Percentiles rank a stretch among this genome's conserved stretches.
These are phyloP conservation scores for Graphium colonna DNA, from an alignment of 2,888 invertebrate genomes.

Conservation along the genomic window DNA sequence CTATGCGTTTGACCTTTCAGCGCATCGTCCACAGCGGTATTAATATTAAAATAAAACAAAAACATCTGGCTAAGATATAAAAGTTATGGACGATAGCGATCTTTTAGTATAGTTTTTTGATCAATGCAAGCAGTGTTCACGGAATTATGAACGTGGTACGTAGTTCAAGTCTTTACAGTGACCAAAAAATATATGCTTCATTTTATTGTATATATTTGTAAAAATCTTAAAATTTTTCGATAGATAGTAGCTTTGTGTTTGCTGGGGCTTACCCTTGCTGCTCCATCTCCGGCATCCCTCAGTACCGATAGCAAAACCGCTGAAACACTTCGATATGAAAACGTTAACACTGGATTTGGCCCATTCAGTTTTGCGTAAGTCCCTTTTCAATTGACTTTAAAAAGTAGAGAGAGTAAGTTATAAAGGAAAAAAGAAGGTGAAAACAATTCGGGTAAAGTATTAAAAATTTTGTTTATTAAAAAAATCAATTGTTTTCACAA, in stretches of 20 bases:
- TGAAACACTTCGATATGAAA: conserved; percentile 65
- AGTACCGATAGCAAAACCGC: conserved; percentile 12
- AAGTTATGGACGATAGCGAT: conserved; percentile 24
- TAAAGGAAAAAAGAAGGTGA: too few species aligned
- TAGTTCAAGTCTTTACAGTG: conserved; percentile 20
- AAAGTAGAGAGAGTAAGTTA: too few species aligned
- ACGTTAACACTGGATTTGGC: conserved; percentile 72
- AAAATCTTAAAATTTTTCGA: conserved; percentile 23
- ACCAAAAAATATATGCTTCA: neutral
- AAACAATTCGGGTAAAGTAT: too few species aligned
- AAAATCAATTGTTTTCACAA: too few species aligned
- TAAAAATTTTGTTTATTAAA: too few species aligned
- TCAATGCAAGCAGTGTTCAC: conserved; percentile 29
- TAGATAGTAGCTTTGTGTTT: conserved; percentile 48
- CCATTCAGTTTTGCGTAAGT: conserved; percentile 65
- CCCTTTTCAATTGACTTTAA: too few species aligned
- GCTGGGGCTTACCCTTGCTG: conserved; percentile 42
- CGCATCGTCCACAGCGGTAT: conserved; percentile 30
- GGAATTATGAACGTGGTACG: conserved; percentile 38
- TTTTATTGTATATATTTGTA: conserved; percentile 5
- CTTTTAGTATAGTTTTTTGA: conserved; percentile 21
- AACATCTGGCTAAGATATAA: conserved; percentile 34
- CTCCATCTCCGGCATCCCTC: conserved; percentile 29
- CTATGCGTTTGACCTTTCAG: conserved; percentile 49
- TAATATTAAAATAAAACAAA: conserved; percentile 25